These are phyloP conservation scores for Andricus grossulariae DNA, from an alignment of 1,140 invertebrate species.

Conservation along the genomic window DNA sequence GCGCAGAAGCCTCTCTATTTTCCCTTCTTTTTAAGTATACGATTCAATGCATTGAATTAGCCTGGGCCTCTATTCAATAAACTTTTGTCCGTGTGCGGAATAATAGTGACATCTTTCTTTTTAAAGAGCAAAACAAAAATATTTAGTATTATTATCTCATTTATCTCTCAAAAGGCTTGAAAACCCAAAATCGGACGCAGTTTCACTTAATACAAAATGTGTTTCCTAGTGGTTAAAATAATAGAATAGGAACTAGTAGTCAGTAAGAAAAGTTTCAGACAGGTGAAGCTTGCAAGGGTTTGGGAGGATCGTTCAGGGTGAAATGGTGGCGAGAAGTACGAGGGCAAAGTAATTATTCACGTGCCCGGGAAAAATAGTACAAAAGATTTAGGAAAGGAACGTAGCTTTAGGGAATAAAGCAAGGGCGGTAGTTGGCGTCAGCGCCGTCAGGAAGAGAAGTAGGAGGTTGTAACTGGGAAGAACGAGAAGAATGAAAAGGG, in stretches of 20 bases:
- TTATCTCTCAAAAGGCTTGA: too few relatives aligned
- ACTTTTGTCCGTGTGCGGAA: neutral
- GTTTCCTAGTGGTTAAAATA: slow-evolving; percentile 35
- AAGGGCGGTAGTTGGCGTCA: slow-evolving; percentile 30
- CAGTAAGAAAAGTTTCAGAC: slow-evolving; percentile 42
- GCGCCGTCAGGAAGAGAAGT: slow-evolving; percentile 36
- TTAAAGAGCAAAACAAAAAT: too few relatives aligned
- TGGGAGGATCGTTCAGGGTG: neutral
- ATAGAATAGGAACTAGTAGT: slow-evolving; percentile 34
- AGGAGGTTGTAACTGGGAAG: slow-evolving; percentile 6
- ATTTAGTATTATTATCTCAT: too few relatives aligned
- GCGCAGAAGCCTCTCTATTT: slow-evolving; percentile 36
- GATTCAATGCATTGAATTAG: slow-evolving; percentile 44
- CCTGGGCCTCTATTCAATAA: neutral
- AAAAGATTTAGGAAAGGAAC: slow-evolving; percentile 47
- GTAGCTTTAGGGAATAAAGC: slow-evolving; percentile 54
- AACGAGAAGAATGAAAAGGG: slow-evolving; percentile 3
- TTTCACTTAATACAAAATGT: too few relatives aligned
- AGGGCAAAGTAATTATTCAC: slow-evolving; percentile 62
- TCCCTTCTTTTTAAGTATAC: slow-evolving; percentile 32
- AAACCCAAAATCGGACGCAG: too few relatives aligned
- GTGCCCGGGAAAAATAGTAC: slow-evolving; percentile 47
- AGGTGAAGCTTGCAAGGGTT: slow-evolving; percentile 37
- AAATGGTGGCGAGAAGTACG: slow-evolving; percentile 9
- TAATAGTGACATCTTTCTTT: too few relatives aligned